Conservation (phyloP, 2,113 vertebrate genomes). For the Aix galericulata region DNA sequence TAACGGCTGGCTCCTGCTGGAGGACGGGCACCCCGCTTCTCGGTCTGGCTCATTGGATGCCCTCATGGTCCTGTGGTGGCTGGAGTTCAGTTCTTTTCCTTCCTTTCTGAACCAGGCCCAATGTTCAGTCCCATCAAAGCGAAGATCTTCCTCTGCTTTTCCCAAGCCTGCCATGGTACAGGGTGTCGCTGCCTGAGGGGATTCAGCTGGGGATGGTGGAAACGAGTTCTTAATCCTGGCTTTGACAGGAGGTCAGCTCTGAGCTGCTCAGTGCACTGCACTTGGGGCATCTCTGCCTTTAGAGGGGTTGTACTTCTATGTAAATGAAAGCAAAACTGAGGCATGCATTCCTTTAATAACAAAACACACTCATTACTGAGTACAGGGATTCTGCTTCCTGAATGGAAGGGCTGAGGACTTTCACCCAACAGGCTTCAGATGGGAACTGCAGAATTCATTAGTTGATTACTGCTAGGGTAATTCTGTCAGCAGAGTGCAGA, state of each 20-base stretch:
- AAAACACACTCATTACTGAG: not conserved
- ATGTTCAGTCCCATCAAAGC: not conserved
- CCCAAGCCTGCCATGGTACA: not conserved
- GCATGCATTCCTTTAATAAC: no score
- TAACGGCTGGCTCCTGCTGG: not conserved
- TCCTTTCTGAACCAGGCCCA: not conserved
- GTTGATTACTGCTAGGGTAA: not conserved
- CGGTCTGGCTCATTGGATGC: not conserved
- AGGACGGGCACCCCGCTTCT: not conserved
- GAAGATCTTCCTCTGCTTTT: not conserved
- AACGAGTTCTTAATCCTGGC: not conserved
- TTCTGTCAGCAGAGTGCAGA: not conserved
- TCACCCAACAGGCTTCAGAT: not conserved
- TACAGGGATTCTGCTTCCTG: not conserved
- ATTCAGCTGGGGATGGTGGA: not conserved
- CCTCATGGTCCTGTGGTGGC: not conserved
- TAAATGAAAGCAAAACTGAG: not conserved
- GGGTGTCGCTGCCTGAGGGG: not conserved
- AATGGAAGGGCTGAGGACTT: not conserved
- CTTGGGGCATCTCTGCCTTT: not conserved
- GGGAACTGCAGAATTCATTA: not conserved
- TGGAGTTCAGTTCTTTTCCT: not conserved
- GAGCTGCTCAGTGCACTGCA: not conserved
- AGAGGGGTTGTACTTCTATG: not conserved
- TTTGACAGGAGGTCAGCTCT: not conserved